Percentiles rank a stretch among this genome's conserved stretches.
phyloP scores from a whole-genome alignment of 2,797 vertebrate species.

The Champsocephalus esox region DNA sequence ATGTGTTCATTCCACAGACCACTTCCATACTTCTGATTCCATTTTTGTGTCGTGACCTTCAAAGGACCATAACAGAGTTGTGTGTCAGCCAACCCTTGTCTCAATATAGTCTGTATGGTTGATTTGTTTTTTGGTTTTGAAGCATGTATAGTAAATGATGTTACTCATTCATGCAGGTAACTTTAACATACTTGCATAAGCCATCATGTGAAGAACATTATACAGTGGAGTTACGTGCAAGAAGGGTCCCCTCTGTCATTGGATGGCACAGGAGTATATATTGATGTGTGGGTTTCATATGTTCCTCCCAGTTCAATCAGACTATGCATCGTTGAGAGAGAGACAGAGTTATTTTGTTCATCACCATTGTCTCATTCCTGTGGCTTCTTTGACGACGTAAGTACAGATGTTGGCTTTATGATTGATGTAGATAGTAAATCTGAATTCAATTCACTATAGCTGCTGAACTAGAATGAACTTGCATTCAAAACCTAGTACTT shows the following conservation, averaged over 20 bases:
- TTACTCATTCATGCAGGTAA: neutral
- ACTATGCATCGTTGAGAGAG: slow-evolving; percentile 46
- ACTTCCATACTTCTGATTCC: no score
- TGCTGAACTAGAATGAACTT: neutral
- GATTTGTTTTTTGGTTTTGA: neutral
- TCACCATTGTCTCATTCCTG: slow-evolving; percentile 40
- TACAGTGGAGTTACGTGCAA: slow-evolving; percentile 1
- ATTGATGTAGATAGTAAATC: slow-evolving; percentile 4
- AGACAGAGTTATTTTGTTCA: slow-evolving; percentile 36
- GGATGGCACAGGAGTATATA: slow-evolving; percentile 61
- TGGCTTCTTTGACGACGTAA: slow-evolving; percentile 47
- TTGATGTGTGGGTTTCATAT: slow-evolving; percentile 64
- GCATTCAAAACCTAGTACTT: neutral
- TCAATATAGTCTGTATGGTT: neutral
- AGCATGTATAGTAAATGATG: neutral
- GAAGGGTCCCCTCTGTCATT: slow-evolving; percentile 46
- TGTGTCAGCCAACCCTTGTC: no score
- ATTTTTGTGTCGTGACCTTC: no score
- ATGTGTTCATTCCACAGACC: no score
- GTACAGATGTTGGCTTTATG: slow-evolving; percentile 43
- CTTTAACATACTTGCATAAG: slow-evolving; percentile 4
- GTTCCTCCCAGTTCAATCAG: slow-evolving; percentile 40
- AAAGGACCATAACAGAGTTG: no score
- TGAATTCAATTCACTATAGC: slow-evolving; percentile 1
- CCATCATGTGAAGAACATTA: neutral